Conservation (phyloP, 2,888 invertebrate species). For the Orthosia gracilis region DNA sequence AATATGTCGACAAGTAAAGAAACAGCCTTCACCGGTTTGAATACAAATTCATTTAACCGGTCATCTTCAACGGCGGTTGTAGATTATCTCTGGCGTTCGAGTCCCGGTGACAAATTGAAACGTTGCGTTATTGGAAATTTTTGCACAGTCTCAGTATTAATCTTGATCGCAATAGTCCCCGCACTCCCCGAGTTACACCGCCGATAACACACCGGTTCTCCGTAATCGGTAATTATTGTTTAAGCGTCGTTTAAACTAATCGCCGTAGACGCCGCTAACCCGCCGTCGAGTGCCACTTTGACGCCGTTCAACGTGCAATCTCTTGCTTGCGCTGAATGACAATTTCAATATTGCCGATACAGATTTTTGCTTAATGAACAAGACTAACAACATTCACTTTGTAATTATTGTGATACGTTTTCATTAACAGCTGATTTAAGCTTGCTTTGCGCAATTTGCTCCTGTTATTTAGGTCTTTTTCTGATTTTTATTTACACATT, state of each 20-base stretch:
- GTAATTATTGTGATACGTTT: conserved; percentile 80
- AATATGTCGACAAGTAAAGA: conserved; percentile 51
- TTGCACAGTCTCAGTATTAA: conserved; percentile 65
- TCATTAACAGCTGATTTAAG: conserved; percentile 80
- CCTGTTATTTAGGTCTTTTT: conserved; percentile 66
- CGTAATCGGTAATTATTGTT: conserved; percentile 88
- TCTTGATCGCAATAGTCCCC: conserved; percentile 65
- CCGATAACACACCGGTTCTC: conserved; percentile 79
- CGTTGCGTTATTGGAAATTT: conserved; percentile 68
- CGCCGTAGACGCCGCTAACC: conserved; percentile 76
- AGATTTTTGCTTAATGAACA: conserved; percentile 84
- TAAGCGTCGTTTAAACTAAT: conserved; percentile 87
- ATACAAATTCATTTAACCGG: conserved; percentile 65
- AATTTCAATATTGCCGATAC: conserved; percentile 82
- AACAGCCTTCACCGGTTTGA: conserved; percentile 53
- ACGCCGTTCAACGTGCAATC: conserved; percentile 77
- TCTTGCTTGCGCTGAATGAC: conserved; percentile 78
- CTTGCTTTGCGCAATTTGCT: conserved; percentile 68
- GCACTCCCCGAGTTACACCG: conserved; percentile 73
- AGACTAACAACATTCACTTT: conserved; percentile 85
- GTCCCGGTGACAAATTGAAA: conserved; percentile 68
- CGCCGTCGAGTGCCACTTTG: conserved; percentile 73
- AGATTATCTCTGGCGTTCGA: conserved; percentile 64
- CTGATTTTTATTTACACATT: conserved; percentile 31
- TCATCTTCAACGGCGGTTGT: conserved; percentile 60